Base-by-base conservation (phyloP, 2,888 invertebrate genomes). In the Caenorhabditis auriculariae region DNA sequence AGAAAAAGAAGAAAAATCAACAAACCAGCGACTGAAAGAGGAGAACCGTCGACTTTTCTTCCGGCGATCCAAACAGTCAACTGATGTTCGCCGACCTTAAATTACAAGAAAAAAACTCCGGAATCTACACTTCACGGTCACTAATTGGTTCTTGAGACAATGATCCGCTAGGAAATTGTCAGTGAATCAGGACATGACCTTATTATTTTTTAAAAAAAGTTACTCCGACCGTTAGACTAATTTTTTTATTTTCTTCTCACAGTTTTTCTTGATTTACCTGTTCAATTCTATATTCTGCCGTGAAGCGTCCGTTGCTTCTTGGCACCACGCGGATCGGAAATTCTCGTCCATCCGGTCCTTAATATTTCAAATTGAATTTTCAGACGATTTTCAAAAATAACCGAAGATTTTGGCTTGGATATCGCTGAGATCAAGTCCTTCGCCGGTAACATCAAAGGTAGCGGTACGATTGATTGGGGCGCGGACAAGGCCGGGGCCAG, bases 1-100 rank as follows among this genome's bases (percentile, higher is more conserved):
- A n/a, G n/a, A n/a, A n/a, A n/a, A n/a, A n/a, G n/a, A n/a, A n/a
- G n/a, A n/a, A n/a, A n/a, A 51, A 43, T 35, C 41, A 23, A 29
- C 55, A n/a, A 27, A 67, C 68, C 72, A 19, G 72, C 70, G 21
- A 73, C 69, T 27, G 67, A 65, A 29, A 73, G 54, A 15, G 73
- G 73, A 17, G 66, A 65, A 5, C 69, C 69, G 42, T 73, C 73
- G 15, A 73, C 70, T 84, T 91, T 91, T 78, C 91, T 89, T 63
- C 93, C 93, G 71, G 89, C 90, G 69, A 93, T 90, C 60, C 88
- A 85, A 80, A 92, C 91, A 84, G 93, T 93, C 76, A 96, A 89
- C 63, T 91, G 87, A 84, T 96, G 93, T 66, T 91, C 92, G 24
- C 83, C 82, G 44, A 76, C 68, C 70, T 72, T 27, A 24, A 60